Conservation (phyloP, 2,113 vertebrate genomes). For the Mus musculus region GRCm39 chr14:80170001-80170500, state of each 20-base stretch:
- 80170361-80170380: neutral
- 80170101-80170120: conserved; percentile 49
- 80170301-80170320: neutral
- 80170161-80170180: conserved; percentile 61
- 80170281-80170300: conserved; percentile 44
- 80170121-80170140: conserved; percentile 46
- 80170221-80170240: conserved; percentile 40
- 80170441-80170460: neutral
- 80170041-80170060: neutral
- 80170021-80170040: no score
- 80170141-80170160: conserved; percentile 58
- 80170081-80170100: conserved; percentile 47
- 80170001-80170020: neutral
- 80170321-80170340: neutral
- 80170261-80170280: conserved; percentile 11
- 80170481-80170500: neutral
- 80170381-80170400: neutral
- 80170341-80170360: neutral
- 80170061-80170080: neutral
- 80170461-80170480: no score
- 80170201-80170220: fast-evolving
- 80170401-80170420: neutral
- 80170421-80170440: neutral
- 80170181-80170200: conserved; percentile 51
- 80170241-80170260: conserved; percentile 35